These are phyloP conservation scores for Acleris emargana DNA, from an alignment of 2,888 invertebrate species.

Conservation along the genomic window DNA sequence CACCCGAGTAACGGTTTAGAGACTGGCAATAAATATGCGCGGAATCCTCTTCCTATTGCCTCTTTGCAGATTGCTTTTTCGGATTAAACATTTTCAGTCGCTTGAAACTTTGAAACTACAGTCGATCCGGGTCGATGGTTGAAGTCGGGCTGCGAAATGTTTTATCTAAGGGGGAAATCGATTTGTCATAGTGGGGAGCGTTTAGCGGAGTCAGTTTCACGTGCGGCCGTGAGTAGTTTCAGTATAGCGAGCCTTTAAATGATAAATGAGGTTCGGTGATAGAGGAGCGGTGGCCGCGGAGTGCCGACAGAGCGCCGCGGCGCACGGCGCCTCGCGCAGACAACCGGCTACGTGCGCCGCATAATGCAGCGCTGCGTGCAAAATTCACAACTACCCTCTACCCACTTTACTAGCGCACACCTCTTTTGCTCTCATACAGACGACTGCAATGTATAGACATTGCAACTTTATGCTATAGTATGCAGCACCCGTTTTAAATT, in stretches of 20 bases:
- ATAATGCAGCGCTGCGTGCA: slow-evolving; percentile 77
- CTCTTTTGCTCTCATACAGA: slow-evolving; percentile 77
- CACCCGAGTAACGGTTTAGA: slow-evolving; percentile 80
- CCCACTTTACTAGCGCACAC: slow-evolving; percentile 76
- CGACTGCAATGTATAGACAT: slow-evolving; percentile 12
- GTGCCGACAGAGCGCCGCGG: slow-evolving; percentile 59
- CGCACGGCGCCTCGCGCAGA: slow-evolving; percentile 64
- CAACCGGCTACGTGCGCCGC: slow-evolving; percentile 78
- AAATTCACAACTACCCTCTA: slow-evolving; percentile 80
- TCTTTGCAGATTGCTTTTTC: slow-evolving; percentile 75
- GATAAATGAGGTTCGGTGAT: slow-evolving; percentile 74
- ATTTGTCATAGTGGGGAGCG: slow-evolving; percentile 59
- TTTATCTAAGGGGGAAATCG: slow-evolving; percentile 41
- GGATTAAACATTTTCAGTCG: slow-evolving; percentile 69
- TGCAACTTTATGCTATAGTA: slow-evolving; percentile 9
- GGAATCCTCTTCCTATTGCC: slow-evolving; percentile 77
- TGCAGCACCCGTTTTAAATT: neutral
- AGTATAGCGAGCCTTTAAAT: slow-evolving; percentile 67
- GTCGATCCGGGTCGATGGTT: slow-evolving; percentile 34
- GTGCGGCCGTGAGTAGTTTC: slow-evolving; percentile 62
- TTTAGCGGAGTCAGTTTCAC: slow-evolving; percentile 59
- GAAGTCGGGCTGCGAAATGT: slow-evolving; percentile 32
- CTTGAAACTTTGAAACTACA: slow-evolving; percentile 38
- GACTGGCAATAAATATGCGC: slow-evolving; percentile 78
- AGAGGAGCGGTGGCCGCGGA: slow-evolving; percentile 52